Conservation (phyloP, 2,797 vertebrate genomes). For the Darevskia mixta region DNA sequence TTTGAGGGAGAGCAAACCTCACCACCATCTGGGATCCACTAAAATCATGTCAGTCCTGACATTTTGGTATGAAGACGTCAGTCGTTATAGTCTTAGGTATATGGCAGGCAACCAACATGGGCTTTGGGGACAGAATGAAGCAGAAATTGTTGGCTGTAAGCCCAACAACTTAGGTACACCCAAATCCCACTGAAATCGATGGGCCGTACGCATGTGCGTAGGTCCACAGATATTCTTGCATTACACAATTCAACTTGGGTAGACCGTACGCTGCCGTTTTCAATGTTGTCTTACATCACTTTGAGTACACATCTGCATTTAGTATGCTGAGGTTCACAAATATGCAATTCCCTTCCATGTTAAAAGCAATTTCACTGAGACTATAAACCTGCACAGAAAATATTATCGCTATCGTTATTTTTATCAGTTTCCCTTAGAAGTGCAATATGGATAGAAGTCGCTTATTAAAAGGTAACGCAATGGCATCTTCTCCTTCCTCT, state of each 20-base stretch:
- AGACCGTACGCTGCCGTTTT: not conserved
- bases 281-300: not conserved
- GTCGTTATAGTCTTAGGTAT: not conserved
- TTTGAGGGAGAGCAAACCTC: not conserved
- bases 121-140: not conserved
- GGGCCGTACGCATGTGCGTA: not conserved
- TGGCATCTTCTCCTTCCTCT: conserved; percentile 29
- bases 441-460: conserved; percentile 57
- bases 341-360: conserved; percentile 4
- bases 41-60: conserved; percentile 3
- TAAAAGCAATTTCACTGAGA: conserved; percentile 56
- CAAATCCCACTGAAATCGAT: not conserved
- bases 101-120: not conserved
- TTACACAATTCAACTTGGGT: not conserved
- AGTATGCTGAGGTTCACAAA: conserved; percentile 6
- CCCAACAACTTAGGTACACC: not conserved
- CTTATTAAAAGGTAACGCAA: conserved; percentile 53
- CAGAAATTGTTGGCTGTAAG: not conserved
- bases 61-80: conserved; percentile 2
- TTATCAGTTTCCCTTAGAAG: conserved; percentile 47
- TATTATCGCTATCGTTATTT: conserved; percentile 66
- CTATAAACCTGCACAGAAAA: conserved; percentile 70
- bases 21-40: not conserved
- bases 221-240: not conserved
- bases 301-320: not conserved